phyloP scores from a whole-genome alignment of 2,797 vertebrate genomes.

The Enteromius trimaculatus region DNA sequence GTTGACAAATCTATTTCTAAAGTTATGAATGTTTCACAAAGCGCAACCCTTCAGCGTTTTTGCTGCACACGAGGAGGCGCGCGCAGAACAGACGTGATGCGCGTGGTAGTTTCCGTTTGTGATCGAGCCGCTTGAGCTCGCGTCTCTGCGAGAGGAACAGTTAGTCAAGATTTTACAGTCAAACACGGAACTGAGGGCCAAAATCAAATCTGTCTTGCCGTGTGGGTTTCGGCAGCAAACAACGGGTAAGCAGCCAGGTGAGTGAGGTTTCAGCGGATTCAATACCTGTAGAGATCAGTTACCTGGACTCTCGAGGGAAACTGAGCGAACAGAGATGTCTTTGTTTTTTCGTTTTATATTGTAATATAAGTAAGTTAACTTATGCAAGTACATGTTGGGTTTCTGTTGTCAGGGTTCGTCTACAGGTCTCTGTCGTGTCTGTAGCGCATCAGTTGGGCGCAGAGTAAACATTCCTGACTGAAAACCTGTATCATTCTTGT shows the following conservation, averaged over 20 bases:
- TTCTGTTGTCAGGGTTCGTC: neutral
- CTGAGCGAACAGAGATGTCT: neutral
- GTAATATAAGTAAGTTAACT: neutral
- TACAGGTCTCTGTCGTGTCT: neutral
- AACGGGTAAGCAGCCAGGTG: neutral
- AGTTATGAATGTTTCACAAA: too few relatives aligned
- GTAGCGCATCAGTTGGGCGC: constrained; percentile 11
- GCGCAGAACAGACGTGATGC: neutral
- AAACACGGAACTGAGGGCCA: constrained; percentile 17
- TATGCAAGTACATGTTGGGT: neutral
- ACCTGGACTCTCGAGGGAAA: constrained; percentile 9
- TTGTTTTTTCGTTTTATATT: neutral
- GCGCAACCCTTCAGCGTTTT: neutral
- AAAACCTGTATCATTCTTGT: neutral
- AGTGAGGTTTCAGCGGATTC: constrained; percentile 4
- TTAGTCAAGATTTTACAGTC: neutral
- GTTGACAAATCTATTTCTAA: too few relatives aligned
- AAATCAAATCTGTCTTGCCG: neutral
- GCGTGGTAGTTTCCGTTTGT: neutral
- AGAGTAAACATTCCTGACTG: neutral
- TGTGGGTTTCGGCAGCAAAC: neutral
- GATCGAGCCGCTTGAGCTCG: neutral
- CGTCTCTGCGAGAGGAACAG: constrained; percentile 2
- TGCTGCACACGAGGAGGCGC: constrained; percentile 23
- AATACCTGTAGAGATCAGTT: constrained; percentile 29